These are phyloP conservation scores for Poliocrania exsul DNA, from an alignment of 2,797 vertebrate species.

Conservation along the genomic window DNA sequence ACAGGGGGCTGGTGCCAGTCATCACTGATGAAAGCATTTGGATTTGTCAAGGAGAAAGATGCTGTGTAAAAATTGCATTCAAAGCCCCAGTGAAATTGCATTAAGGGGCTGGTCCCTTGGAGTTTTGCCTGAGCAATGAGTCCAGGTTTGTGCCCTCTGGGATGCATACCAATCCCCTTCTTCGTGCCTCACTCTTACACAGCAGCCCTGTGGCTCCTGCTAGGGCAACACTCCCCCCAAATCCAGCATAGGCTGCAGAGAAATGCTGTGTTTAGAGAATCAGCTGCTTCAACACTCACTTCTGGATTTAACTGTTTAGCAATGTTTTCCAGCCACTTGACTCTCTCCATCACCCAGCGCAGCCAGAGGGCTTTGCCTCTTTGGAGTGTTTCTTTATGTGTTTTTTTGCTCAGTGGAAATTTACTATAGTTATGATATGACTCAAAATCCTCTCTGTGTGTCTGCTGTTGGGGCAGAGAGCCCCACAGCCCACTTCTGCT, in stretches of 20 bases:
- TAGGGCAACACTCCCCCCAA: neutral
- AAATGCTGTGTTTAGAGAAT: slow-evolving; percentile 10
- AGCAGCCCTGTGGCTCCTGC: neutral
- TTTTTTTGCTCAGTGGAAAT: neutral
- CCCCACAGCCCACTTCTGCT: neutral
- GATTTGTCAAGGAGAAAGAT: slow-evolving; percentile 58
- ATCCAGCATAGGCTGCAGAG: neutral
- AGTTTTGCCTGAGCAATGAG: neutral
- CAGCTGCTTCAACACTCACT: neutral
- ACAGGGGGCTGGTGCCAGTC: slow-evolving; percentile 70
- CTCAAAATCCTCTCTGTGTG: neutral
- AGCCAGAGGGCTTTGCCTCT: neutral
- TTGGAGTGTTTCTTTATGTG: neutral
- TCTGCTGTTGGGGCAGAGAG: neutral
- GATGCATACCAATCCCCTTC: neutral
- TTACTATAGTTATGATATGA: neutral
- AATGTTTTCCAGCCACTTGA: slow-evolving; percentile 50
- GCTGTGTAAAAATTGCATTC: slow-evolving; percentile 38
- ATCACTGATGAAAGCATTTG: slow-evolving; percentile 58
- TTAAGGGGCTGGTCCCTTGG: neutral
- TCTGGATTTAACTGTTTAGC: slow-evolving; percentile 18
- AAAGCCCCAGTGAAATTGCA: slow-evolving; percentile 23
- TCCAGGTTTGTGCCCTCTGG: neutral
- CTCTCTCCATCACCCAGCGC: neutral
- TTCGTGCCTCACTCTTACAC: neutral